Percentiles rank a stretch among this genome's conserved stretches.
Conservation (phyloP, 2,797 vertebrate genomes). For the Malacoraja senta region DNA sequence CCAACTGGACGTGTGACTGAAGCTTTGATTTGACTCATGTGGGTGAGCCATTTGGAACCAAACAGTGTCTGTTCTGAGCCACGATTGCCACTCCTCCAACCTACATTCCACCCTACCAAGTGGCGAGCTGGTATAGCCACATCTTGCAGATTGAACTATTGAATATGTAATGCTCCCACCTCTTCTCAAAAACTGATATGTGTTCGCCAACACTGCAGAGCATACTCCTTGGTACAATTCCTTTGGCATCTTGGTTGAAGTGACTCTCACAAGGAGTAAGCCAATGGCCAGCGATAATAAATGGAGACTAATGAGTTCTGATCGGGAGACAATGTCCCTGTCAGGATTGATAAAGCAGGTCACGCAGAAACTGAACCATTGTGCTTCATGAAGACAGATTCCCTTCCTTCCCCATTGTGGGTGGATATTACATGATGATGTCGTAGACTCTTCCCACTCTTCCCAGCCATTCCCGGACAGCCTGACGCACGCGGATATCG, state of each 20-base stretch:
- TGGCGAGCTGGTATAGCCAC: background rate
- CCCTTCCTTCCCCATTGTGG: background rate
- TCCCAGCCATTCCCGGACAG: slow-evolving; percentile 86
- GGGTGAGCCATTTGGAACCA: background rate
- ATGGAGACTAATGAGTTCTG: background rate
- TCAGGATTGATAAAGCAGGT: background rate
- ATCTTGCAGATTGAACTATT: background rate
- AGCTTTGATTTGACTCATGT: background rate
- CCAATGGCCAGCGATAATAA: background rate
- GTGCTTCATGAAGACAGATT: slow-evolving; percentile 26
- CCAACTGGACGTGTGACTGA: background rate
- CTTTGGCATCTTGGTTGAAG: background rate
- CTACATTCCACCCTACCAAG: background rate
- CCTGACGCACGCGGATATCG: slow-evolving; percentile 80
- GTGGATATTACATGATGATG: slow-evolving; percentile 59
- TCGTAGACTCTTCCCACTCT: slow-evolving; percentile 86
- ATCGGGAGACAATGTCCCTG: background rate
- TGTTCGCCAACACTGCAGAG: too few relatives aligned
- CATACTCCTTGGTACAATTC: background rate
- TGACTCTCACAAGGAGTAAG: background rate
- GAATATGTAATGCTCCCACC: background rate
- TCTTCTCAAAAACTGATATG: too few relatives aligned
- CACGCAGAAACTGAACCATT: background rate
- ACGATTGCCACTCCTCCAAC: background rate
- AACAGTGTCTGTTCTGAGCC: background rate